These are phyloP conservation scores for Ophion obscuratus DNA, from an alignment of 2,888 invertebrate genomes.

Conservation along the genomic window DNA sequence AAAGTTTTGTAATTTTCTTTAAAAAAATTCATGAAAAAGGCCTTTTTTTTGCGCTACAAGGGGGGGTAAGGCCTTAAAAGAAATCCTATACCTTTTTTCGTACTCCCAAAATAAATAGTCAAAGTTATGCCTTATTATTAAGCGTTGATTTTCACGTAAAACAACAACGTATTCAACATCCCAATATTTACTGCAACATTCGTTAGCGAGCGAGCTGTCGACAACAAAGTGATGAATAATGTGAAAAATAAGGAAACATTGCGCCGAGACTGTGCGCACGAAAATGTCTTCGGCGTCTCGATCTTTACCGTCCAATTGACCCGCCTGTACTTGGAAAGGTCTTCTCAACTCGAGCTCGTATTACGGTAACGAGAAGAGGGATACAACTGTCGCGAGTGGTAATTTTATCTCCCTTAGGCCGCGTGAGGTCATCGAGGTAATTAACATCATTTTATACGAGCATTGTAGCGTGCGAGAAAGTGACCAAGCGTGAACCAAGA, in stretches of 20 bases:
- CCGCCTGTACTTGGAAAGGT: slow-evolving; percentile 24
- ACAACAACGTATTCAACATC: no score
- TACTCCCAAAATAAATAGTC: no score
- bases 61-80: no score
- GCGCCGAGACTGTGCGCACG: not conserved
- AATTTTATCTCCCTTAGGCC: slow-evolving; percentile 79
- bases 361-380: slow-evolving; percentile 67
- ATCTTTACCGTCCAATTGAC: slow-evolving; percentile 31
- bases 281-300: slow-evolving; percentile 10
- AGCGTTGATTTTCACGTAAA: no score
- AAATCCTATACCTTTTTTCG: no score
- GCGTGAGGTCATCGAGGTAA: slow-evolving; percentile 83
- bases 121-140: no score
- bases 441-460: slow-evolving; percentile 81
- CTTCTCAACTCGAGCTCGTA: slow-evolving; percentile 56
- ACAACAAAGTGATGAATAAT: not conserved
- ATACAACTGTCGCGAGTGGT: slow-evolving; percentile 77
- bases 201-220: no score
- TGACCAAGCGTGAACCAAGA: slow-evolving; percentile 57
- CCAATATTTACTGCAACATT: no score
- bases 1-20: no score
- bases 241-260: slow-evolving; percentile 17
- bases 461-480: slow-evolving; percentile 73
- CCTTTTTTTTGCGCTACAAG: no score
- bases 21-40: no score